Evolutionary conservation across 2,888 invertebrate genomes (phyloP).

Genomic region (Gonocerus acuteangulatus): DNA sequence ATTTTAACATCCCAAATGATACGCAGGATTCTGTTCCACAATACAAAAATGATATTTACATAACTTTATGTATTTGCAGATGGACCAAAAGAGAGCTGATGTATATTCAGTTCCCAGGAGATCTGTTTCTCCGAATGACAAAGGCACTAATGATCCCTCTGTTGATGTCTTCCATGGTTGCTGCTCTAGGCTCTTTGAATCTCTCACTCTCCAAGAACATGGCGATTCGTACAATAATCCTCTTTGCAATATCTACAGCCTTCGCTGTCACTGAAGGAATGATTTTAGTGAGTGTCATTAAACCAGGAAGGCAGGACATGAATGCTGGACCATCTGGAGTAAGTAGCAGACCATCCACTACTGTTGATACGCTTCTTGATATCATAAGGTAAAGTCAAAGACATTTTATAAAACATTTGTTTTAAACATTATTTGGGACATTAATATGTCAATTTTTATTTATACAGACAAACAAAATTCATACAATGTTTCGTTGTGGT

Average conservation of each 20-base stretch:
- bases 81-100: constrained; percentile 79
- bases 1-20: too few relatives aligned
- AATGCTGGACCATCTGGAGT: constrained; percentile 10
- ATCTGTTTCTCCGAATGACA: constrained; percentile 90
- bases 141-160: constrained; percentile 91
- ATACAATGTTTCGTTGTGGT: too few relatives aligned
- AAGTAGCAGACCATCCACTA: constrained; percentile 56
- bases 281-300: constrained; percentile 77
- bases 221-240: constrained; percentile 74
- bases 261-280: constrained; percentile 87
- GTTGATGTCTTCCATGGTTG: constrained; percentile 80
- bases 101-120: constrained; percentile 91
- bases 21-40: too few relatives aligned
- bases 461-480: too few relatives aligned
- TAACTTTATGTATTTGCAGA: constrained; percentile 23
- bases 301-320: constrained; percentile 57
- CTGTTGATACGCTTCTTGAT: constrained; percentile 86
- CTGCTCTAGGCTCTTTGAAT: constrained; percentile 87
- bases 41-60: too few relatives aligned
- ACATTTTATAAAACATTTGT: too few relatives aligned
- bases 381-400: constrained; percentile 64
- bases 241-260: constrained; percentile 86
- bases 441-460: too few relatives aligned
- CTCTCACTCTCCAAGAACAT: constrained; percentile 84
- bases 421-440: too few relatives aligned